Evolutionary conservation across 2,797 vertebrate genomes (phyloP), one percentile per base, ranked within the genome.

Genomic region (Pygocentrus nattereri): DNA sequence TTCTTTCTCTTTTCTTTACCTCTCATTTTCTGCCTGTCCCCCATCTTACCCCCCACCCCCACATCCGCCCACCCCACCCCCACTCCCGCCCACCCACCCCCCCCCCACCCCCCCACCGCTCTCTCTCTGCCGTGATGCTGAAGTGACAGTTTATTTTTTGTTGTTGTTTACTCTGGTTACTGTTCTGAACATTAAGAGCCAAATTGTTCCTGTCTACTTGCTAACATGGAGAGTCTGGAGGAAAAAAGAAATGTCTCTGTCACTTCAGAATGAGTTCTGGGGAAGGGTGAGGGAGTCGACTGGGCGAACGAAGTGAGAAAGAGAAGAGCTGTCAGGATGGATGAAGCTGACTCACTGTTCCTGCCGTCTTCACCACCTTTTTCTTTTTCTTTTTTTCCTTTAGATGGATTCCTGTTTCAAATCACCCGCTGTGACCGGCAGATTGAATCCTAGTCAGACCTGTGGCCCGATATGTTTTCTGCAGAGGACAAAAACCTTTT

Each of bases 151-250:
- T 59, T 59, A 11, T 71, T 49, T 52, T 47, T 23, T 65, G 19
- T 6, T 82, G 68, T 72, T 65, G 75, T 73, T 82, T 67, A 34
- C 67, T 78, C 68, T 47, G 27, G 62, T 76, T 69, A 49, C 76
- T 47, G 8, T 64, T 41, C 61, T 67, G 61, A 64, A 54, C 65
- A 67, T 67, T 67, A 67, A 19, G 34, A 67, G 34, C 8, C 38
- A 27, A 27, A 52, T 54, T 21, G 70, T 30, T 34, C 1, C 49
- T 12, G 70, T 31, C 70, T 72, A 8, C 49, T 54, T 68, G 1
- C 25, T 72, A 72, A 72, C 70, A n/a, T 49, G 2, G 70, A 31
- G 70, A n/a, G 34, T 41, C 27, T 54, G 49, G 8, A 15, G 49
- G 44, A 49, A 31, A 19, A 50, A 3, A 72, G 70, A 21, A 49